These are phyloP conservation scores for Sciurus vulgaris DNA, from an alignment of 2,797 vertebrate species.

Conservation along the genomic window DNA sequence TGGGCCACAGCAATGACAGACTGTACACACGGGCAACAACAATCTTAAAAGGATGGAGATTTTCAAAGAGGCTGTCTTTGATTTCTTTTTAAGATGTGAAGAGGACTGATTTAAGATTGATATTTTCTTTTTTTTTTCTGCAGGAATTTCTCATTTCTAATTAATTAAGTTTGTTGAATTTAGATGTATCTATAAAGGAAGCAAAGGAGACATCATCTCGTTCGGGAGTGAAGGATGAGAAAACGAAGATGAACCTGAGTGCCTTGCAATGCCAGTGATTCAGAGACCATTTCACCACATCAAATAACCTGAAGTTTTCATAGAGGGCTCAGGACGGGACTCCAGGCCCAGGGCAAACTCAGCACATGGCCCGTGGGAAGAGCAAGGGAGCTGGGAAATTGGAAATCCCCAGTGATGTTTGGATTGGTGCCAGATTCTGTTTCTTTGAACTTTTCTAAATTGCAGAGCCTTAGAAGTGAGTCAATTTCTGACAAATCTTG, in stretches of 20 bases:
- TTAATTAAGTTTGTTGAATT: neutral
- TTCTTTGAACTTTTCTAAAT: constrained; percentile 58
- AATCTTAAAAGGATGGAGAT: neutral
- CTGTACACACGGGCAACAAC: too few species aligned
- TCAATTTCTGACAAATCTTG: constrained; percentile 32
- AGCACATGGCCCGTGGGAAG: neutral
- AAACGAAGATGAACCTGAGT: neutral
- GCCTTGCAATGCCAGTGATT: neutral
- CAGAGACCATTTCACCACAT: neutral
- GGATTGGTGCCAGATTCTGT: constrained; percentile 40
- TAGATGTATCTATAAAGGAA: neutral
- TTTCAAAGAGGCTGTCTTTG: neutral
- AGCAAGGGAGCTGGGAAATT: neutral
- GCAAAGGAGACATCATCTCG: neutral
- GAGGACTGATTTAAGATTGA: neutral
- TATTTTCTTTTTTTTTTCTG: constrained; percentile 16
- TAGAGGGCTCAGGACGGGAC: neutral
- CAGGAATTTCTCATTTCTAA: neutral
- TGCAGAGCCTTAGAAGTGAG: constrained; percentile 4
- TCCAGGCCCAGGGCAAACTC: neutral
- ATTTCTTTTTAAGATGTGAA: constrained; percentile 40
- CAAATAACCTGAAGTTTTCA: neutral
- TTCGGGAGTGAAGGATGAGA: neutral
- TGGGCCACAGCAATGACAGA: neutral
- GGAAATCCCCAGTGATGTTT: neutral